phyloP scores from a whole-genome alignment of 1,140 invertebrate species.

The Apis florea region DNA sequence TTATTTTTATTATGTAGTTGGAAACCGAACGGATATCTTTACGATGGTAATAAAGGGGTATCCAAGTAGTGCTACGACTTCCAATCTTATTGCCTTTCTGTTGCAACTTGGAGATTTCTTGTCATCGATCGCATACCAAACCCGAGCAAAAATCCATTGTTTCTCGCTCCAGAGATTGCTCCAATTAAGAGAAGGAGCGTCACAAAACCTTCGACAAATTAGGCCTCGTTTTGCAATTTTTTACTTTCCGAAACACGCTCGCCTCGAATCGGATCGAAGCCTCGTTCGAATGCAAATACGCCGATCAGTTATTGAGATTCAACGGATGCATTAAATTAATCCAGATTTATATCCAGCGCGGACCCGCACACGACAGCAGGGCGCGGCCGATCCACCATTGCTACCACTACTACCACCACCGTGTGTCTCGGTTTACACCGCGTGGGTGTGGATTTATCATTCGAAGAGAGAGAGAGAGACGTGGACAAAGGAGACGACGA shows the following conservation, averaged over 20 bases:
- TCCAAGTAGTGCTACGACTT: no score
- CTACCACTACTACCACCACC: slow-evolving; percentile 5
- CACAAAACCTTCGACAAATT: neutral
- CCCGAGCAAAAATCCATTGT: no score
- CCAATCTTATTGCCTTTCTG: no score
- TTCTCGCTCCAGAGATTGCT: no score
- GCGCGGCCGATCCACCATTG: slow-evolving; percentile 44
- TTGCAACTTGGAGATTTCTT: no score
- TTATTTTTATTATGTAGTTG: neutral
- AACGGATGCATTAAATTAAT: slow-evolving; percentile 57
- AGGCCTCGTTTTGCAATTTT: neutral
- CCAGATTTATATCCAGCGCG: slow-evolving; percentile 52
- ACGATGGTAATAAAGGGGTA: no score
- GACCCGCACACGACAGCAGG: neutral
- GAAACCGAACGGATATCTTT: no score
- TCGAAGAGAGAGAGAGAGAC: neutral
- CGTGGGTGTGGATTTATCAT: slow-evolving; percentile 68
- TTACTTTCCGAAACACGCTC: neutral
- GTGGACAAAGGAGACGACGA: slow-evolving; percentile 52
- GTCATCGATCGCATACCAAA: no score
- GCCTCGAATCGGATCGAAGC: neutral
- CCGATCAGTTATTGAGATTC: slow-evolving; percentile 51
- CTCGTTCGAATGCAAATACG: slow-evolving; percentile 10
- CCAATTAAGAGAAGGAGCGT: no score
- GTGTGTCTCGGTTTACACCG: slow-evolving; percentile 61